phyloP scores from a whole-genome alignment of 2,888 invertebrate species.

The Lymantria dispar region DNA sequence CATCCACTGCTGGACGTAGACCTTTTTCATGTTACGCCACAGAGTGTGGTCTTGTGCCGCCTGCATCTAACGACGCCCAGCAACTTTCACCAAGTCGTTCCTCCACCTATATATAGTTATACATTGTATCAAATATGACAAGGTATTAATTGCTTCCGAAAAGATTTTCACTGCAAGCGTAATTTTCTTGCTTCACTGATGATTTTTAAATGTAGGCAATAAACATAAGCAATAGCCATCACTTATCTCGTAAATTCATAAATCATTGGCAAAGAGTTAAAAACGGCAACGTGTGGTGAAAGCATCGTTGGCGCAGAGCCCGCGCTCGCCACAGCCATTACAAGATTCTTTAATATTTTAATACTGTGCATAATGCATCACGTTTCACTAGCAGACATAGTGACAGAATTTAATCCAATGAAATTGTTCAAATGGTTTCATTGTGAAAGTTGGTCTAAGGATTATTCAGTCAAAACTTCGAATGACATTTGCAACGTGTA shows the following conservation, averaged over 20 bases:
- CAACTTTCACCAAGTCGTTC: no score
- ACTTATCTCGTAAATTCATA: slow-evolving; percentile 14
- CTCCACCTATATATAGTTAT: no score
- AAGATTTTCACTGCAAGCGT: no score
- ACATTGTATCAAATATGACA: no score
- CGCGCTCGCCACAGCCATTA: slow-evolving; percentile 46
- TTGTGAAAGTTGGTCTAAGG: slow-evolving; percentile 25
- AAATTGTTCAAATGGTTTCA: slow-evolving; percentile 39
- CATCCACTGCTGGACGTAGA: no score
- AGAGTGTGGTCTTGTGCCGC: no score
- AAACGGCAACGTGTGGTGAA: slow-evolving; percentile 48
- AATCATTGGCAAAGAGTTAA: slow-evolving; percentile 42
- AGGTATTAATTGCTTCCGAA: no score
- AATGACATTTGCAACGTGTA: slow-evolving; percentile 1
- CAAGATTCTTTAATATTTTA: slow-evolving; percentile 68
- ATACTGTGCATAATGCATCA: slow-evolving; percentile 65
- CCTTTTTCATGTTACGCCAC: no score
- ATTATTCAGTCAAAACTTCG: slow-evolving; percentile 21
- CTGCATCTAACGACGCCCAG: no score
- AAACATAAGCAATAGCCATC: slow-evolving; percentile 5
- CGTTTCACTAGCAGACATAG: slow-evolving; percentile 51
- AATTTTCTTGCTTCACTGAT: background rate
- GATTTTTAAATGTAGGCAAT: slow-evolving; percentile 9
- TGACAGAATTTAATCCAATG: slow-evolving; percentile 51
- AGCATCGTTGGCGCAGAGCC: slow-evolving; percentile 53